phyloP scores from a whole-genome alignment of 2,888 invertebrate genomes.

The Clistopyga incitator region DNA sequence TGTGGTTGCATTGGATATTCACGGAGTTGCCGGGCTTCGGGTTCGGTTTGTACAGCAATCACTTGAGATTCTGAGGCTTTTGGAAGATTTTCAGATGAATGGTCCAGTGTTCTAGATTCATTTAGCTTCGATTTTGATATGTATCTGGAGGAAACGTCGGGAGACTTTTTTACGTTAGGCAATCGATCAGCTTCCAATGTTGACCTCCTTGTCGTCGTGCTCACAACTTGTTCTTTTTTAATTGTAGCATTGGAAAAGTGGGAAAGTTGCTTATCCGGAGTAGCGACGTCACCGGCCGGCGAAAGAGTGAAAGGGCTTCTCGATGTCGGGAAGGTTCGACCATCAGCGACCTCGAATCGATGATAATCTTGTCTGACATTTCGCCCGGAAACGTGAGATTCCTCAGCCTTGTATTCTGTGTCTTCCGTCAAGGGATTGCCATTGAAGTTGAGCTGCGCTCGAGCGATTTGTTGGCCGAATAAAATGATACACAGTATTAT shows the following conservation, averaged over 20 bases:
- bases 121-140: neutral
- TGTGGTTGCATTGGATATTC: slow-evolving; percentile 24
- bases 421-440: slow-evolving; percentile 81
- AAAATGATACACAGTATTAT: slow-evolving; percentile 63
- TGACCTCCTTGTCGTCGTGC: neutral
- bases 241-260: neutral
- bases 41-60: neutral
- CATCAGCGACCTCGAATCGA: slow-evolving; percentile 50
- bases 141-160: too few relatives aligned
- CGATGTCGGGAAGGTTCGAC: slow-evolving; percentile 31
- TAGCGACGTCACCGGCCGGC: neutral
- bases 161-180: neutral
- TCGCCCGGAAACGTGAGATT: slow-evolving; percentile 74
- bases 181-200: neutral
- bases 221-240: neutral
- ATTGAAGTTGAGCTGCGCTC: slow-evolving; percentile 79
- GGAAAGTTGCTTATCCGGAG: neutral
- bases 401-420: slow-evolving; percentile 80
- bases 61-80: neutral
- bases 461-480: slow-evolving; percentile 34
- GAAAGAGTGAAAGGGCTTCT: slow-evolving; percentile 29
- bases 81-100: neutral
- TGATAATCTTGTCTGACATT: slow-evolving; percentile 68
- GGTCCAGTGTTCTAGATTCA: neutral
- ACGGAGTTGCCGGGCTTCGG: slow-evolving; percentile 37